Evolutionary conservation across 2,797 vertebrate species (phyloP).

Genomic region (Hyperoplus lanceolatus): DNA sequence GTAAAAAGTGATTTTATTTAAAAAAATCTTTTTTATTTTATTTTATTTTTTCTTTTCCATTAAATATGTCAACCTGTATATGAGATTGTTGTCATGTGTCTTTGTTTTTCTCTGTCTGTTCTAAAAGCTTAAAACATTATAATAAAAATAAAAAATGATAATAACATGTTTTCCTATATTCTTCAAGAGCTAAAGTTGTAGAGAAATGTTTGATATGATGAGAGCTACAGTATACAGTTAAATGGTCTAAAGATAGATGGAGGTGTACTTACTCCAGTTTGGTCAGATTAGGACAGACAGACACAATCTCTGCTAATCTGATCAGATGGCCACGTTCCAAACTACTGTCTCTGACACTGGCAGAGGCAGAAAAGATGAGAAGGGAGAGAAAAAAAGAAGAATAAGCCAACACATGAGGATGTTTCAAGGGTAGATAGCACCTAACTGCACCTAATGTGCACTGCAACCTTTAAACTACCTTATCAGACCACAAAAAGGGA

Average conservation of each 20-base stretch:
- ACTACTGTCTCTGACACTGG: conserved; percentile 74
- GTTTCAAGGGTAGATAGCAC: neutral
- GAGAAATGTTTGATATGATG: neutral
- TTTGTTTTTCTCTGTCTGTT: no score
- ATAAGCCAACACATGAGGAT: neutral
- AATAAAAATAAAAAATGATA: neutral
- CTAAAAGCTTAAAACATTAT: no score
- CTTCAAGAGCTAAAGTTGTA: neutral
- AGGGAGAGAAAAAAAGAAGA: neutral
- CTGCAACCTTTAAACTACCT: neutral
- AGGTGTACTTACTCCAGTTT: conserved; percentile 78
- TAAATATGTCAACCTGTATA: no score
- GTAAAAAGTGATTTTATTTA: no score
- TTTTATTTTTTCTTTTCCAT: no score
- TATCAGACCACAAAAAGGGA: neutral
- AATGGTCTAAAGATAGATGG: neutral
- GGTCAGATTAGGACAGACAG: conserved; percentile 57
- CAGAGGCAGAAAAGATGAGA: neutral
- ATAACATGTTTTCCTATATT: neutral
- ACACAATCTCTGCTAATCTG: conserved; percentile 70
- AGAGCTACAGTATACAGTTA: neutral
- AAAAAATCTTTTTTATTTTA: no score
- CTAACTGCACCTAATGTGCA: neutral
- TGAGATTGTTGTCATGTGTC: no score
- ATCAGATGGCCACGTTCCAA: conserved; percentile 69